Percentiles rank a stretch among this genome's conserved stretches.
These are phyloP conservation scores for Distichodus sexfasciatus DNA, from an alignment of 2,797 vertebrate species.

Conservation along the genomic window DNA sequence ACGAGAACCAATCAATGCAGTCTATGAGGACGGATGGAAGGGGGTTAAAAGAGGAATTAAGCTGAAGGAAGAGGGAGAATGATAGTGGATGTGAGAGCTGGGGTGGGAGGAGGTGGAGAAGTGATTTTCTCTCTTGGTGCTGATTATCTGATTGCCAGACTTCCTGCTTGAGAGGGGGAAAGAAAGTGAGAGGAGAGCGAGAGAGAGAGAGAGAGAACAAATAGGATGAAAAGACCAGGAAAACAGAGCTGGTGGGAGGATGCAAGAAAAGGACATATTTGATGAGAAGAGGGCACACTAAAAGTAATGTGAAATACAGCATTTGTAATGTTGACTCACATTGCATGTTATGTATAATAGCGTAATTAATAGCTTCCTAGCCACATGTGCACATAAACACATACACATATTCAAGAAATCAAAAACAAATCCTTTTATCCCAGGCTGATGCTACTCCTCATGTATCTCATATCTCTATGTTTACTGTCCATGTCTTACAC, in stretches of 20 bases:
- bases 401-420: neutral
- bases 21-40: neutral
- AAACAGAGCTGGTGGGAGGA: neutral
- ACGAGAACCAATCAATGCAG: neutral
- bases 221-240: neutral
- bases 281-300: constrained; percentile 40
- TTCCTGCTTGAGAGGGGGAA: too few relatives aligned
- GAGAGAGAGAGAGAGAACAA: neutral
- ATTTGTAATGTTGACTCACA: too few relatives aligned
- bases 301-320: too few relatives aligned
- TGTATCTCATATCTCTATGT: neutral
- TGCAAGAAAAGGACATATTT: constrained; percentile 34
- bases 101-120: neutral
- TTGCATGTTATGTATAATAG: too few relatives aligned
- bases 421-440: neutral
- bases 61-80: neutral
- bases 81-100: neutral
- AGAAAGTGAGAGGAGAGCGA: neutral
- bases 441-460: neutral
- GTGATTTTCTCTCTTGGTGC: neutral
- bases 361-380: too few relatives aligned
- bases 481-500: neutral
- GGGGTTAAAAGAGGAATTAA: neutral
- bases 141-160: constrained; percentile 7
- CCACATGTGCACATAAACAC: constrained; percentile 11